Evolutionary conservation across 2,888 invertebrate genomes (phyloP), one percentile per base, ranked within the genome.

Genomic region (Microctonus aethiopoides): DNA sequence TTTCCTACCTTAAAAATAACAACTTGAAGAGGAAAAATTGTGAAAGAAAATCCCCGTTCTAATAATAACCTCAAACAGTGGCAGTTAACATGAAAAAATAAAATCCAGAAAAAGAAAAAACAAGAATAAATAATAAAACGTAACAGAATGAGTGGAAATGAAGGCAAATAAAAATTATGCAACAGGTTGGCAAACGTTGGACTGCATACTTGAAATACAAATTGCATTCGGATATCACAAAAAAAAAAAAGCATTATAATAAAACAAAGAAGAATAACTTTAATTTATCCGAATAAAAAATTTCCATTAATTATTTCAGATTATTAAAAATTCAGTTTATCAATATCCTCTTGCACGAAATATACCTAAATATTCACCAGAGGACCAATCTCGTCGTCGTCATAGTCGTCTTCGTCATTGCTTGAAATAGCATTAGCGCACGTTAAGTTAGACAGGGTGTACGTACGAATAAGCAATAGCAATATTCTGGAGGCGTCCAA

Each of bases 101-200:
- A 13, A 26, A 29, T 29, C 1, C n/a, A 11, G 34, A 32, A 59
- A 22, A 24, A 11, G 22, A 13, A 41, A 26, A 7, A 32, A 32
- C 7, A 11, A 24, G 11, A 60, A 39, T 11, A n/a, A 39, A 2
- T 1, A 11, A 22, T n/a, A n/a, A n/a, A n/a, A n/a, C n/a, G n/a
- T n/a, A n/a, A n/a, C n/a, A n/a, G n/a, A n/a, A n/a, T n/a, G n/a
- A 9, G 11, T 56, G 56, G n/a, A n/a, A 22, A 60, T 3, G 16
- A 61, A 24, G 6, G 13, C 13, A 24, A n/a, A n/a, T 26, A 39
- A 61, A 61, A 36, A 41, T 24, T 29, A 41, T n/a, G 61, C 61
- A 61, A 61, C 61, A 61, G 61, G 61, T 61, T 41, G 39, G 16
- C 26, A 11, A 39, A 41, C 60, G n/a, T n/a, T n/a, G n/a, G n/a